A percentile compares a stretch with the other conserved stretches of the same genome.
Evolutionary conservation across 2,797 vertebrate genomes (phyloP).

Genomic region (Poeciliopsis presidionis): DNA sequence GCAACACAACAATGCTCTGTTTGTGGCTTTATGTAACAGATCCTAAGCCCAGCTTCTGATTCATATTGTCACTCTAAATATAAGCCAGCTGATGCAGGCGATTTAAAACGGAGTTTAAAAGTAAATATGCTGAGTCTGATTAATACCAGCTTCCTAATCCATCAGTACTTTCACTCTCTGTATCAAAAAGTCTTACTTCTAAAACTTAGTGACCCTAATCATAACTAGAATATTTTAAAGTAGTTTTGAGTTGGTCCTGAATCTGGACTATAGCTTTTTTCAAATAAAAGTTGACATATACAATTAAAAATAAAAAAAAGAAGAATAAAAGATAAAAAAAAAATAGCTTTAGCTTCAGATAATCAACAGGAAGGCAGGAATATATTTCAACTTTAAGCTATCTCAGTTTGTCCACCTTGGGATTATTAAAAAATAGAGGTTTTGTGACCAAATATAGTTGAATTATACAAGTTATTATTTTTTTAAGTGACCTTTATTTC

Average conservation of each 20-base stretch:
- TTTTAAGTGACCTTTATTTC: not conserved
- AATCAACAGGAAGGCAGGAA: not conserved
- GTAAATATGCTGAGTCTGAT: not conserved
- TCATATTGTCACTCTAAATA: not conserved
- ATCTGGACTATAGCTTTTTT: not conserved
- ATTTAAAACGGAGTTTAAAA: not conserved
- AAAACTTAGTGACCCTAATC: accelerated
- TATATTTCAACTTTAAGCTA: no score
- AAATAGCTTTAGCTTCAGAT: not conserved
- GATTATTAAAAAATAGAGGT: not conserved
- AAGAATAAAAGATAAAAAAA: not conserved
- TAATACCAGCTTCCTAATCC: not conserved
- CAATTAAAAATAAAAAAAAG: not conserved
- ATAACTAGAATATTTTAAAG: not conserved
- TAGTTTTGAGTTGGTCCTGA: not conserved
- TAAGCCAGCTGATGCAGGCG: not conserved
- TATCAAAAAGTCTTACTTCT: not conserved
- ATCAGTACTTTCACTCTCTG: not conserved
- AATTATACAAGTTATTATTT: not conserved
- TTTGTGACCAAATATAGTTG: not conserved
- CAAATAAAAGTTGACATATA: not conserved
- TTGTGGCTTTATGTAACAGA: conserved; percentile 39
- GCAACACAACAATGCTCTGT: conserved; percentile 44
- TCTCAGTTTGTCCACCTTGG: not conserved
- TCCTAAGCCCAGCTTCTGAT: not conserved